Evolutionary conservation across 2,797 vertebrate genomes (phyloP).

Genomic region (Xenopus petersii): DNA sequence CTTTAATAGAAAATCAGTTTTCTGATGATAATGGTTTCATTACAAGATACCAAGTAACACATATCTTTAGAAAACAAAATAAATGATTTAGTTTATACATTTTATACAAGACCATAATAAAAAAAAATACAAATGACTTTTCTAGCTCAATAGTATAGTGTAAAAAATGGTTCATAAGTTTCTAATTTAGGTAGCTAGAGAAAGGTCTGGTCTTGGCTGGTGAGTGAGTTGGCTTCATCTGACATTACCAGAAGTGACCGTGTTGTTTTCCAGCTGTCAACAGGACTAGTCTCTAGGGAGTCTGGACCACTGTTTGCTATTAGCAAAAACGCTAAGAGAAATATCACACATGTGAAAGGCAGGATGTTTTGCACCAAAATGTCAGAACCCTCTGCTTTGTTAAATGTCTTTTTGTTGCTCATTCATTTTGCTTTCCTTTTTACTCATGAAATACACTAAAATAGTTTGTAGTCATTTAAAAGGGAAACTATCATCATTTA

Average conservation of each 20-base stretch:
- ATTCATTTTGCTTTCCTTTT: conserved; percentile 3
- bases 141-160: conserved; percentile 20
- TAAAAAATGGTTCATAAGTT: conserved; percentile 46
- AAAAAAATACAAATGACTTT: too few species aligned
- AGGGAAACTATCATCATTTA: background rate
- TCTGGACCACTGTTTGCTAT: conserved; percentile 68
- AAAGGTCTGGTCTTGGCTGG: conserved; percentile 57
- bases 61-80: too few species aligned
- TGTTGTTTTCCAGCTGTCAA: conserved; percentile 65
- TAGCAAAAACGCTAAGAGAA: conserved; percentile 67
- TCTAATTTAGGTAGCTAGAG: conserved; percentile 58
- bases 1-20: conserved; percentile 38
- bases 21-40: conserved; percentile 18
- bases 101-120: too few species aligned
- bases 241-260: conserved; percentile 64
- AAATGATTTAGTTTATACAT: too few species aligned
- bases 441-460: background rate
- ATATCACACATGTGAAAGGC: conserved; percentile 63
- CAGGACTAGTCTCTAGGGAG: conserved; percentile 67
- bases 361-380: conserved; percentile 64
- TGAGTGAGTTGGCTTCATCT: conserved; percentile 54
- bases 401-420: conserved; percentile 49
- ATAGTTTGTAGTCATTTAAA: conserved; percentile 6
- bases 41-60: too few species aligned
- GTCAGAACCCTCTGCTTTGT: conserved; percentile 58